phyloP scores from a whole-genome alignment of 2,888 invertebrate genomes.

The Ypsolopha sequella region DNA sequence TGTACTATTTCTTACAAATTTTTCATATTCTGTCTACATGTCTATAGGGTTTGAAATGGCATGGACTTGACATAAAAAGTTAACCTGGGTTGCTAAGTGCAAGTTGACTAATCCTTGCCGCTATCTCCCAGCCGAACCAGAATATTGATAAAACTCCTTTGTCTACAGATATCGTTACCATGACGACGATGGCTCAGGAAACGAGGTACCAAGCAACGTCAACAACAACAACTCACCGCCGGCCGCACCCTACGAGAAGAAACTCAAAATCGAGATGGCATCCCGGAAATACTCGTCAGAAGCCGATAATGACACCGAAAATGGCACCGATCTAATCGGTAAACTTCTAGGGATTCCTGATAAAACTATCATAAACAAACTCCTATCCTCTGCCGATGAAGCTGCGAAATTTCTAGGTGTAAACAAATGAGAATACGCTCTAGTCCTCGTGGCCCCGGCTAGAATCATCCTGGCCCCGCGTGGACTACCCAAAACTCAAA shows the following conservation, averaged over 20 bases:
- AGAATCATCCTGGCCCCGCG: conserved; percentile 58
- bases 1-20: too few species aligned
- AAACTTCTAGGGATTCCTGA: conserved; percentile 91
- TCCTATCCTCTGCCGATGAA: conserved; percentile 84
- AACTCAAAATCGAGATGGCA: conserved; percentile 57
- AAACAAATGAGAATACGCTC: conserved; percentile 74
- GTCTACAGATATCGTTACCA: conserved; percentile 47
- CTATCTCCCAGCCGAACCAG: neutral
- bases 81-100: too few species aligned
- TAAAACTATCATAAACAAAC: conserved; percentile 86
- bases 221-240: conserved; percentile 71
- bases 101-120: neutral
- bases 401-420: conserved; percentile 91
- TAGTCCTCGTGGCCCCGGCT: conserved; percentile 63
- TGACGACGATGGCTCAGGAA: conserved; percentile 57
- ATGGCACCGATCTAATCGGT: conserved; percentile 84
- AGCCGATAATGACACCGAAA: conserved; percentile 65
- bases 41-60: too few species aligned
- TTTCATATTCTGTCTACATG: too few species aligned
- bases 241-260: conserved; percentile 67
- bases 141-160: conserved; percentile 4
- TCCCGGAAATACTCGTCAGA: conserved; percentile 63
- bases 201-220: conserved; percentile 58
- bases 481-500: conserved; percentile 35
- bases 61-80: too few species aligned